Conservation (phyloP, 2,113 vertebrate species). For the Malurus cyaneus region DNA sequence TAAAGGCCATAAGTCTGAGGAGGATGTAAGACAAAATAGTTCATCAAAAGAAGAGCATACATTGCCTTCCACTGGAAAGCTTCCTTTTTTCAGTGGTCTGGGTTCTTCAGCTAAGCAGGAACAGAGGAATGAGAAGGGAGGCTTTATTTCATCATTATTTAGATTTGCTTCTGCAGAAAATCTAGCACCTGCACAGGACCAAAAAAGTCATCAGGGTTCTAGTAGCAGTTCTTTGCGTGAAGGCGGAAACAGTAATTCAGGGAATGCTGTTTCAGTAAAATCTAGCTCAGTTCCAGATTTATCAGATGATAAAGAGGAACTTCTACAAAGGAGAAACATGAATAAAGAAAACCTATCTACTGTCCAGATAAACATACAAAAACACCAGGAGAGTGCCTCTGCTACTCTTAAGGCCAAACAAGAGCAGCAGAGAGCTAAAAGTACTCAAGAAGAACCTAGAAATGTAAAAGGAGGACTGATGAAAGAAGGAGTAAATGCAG, state of each 20-base stretch:
- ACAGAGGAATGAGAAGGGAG: slow-evolving; percentile 50
- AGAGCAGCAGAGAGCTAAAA: neutral
- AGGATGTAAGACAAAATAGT: slow-evolving; percentile 58
- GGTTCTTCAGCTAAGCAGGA: slow-evolving; percentile 69
- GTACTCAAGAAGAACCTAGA: neutral
- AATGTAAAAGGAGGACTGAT: neutral
- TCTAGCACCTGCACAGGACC: slow-evolving; percentile 27
- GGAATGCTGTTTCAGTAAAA: slow-evolving; percentile 26
- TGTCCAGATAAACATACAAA: neutral
- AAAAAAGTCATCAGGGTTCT: neutral
- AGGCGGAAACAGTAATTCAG: neutral
- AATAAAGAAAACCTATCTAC: neutral
- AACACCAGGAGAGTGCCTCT: neutral
- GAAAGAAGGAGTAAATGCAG: neutral
- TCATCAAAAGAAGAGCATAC: slow-evolving; percentile 50
- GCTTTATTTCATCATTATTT: slow-evolving; percentile 75
- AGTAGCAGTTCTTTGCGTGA: neutral
- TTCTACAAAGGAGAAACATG: neutral
- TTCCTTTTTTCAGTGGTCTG: slow-evolving; percentile 71
- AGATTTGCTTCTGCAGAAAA: slow-evolving; percentile 80
- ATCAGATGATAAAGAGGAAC: neutral
- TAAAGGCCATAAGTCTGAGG: slow-evolving; percentile 71
- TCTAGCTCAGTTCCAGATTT: slow-evolving; percentile 53
- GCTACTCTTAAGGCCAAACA: neutral
- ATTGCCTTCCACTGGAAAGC: slow-evolving; percentile 72